A percentile compares a stretch with the other conserved stretches of the same genome.
These are phyloP conservation scores for Castor canadensis DNA, from an alignment of 2,113 vertebrate species.

Conservation along the genomic window DNA sequence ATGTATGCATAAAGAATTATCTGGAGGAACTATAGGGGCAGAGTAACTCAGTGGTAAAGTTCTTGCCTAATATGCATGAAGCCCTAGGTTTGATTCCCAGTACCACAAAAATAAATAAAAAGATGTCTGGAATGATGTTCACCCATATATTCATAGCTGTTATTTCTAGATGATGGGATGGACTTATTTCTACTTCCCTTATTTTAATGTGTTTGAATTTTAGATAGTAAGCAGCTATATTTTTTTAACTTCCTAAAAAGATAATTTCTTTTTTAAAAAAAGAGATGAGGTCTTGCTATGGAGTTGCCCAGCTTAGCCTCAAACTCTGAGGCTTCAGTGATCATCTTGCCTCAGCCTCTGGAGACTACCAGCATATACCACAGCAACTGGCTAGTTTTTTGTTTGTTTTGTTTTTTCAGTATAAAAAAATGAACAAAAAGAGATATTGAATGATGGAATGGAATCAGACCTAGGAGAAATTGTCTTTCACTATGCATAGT, in stretches of 20 bases:
- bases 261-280: not conserved
- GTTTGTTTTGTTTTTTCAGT: not conserved
- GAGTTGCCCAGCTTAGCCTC: not conserved
- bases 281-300: not conserved
- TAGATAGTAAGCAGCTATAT: not conserved
- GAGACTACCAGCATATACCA: not conserved
- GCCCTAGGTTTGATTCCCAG: not conserved
- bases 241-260: not conserved
- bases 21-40: not conserved
- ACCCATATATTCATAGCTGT: not conserved
- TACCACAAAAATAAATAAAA: too few relatives aligned
- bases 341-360: not conserved
- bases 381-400: not conserved
- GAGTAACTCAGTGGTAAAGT: not conserved
- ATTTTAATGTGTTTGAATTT: constrained; percentile 12
- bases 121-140: not conserved
- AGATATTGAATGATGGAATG: not conserved
- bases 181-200: constrained; percentile 8
- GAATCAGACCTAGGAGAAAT: not conserved
- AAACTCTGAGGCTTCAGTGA: not conserved
- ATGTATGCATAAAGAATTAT: not conserved
- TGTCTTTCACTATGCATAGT: not conserved
- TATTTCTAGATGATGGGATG: not conserved
- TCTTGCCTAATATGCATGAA: not conserved
- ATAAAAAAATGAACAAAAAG: not conserved